Base-by-base conservation (phyloP, 2,797 vertebrate species). In the Bothrops alternatus region DNA sequence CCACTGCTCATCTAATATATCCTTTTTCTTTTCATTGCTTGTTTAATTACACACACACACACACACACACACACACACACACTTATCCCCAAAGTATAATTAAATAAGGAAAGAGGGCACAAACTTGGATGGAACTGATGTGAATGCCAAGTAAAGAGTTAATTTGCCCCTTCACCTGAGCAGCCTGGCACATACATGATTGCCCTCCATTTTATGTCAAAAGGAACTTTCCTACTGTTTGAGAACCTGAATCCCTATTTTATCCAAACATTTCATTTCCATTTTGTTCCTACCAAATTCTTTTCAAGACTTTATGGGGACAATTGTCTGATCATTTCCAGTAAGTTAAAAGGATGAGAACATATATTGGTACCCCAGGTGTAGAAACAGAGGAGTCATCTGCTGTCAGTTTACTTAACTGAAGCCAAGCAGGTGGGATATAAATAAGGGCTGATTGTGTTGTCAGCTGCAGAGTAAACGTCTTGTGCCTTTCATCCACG, bases 361-460 rank as follows among this genome's bases (percentile, higher is more conserved):
- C 60, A 56, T 73, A 20, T 23, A 60, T 69, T 25, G 16, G 2
- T 65, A 73, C 25, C 88, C 86, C 89, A 20, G 0, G 0, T 5
- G 91, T 23, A 82, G 90, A 78, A 91, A 88, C 69, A 82, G 0
- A 37, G 60, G 90, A 63, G n/a, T 63, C 32, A 88, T 0, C 73
- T 37, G 0, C 1, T 78, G 5, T 63, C n/a, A 2, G 0, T 82
- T 0, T 3, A 18, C 0, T 0, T 42, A 2, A 88, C 47, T 86
- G 20, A 90, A 18, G 87, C 8, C 61, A 32, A 87, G 90, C 85
- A 50, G 93, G 91, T 42, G 93, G 93, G 92, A 56, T 55, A 91
- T 12, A 53, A 86, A 86, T 63, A 57, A 69, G 73, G 11, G 88
- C 90, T 0, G 4, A 90, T 92, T 50, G 6, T 89, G 50, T 32